phyloP scores from a whole-genome alignment of 2,888 invertebrate species.

The Parnassius mnemosyne region DNA sequence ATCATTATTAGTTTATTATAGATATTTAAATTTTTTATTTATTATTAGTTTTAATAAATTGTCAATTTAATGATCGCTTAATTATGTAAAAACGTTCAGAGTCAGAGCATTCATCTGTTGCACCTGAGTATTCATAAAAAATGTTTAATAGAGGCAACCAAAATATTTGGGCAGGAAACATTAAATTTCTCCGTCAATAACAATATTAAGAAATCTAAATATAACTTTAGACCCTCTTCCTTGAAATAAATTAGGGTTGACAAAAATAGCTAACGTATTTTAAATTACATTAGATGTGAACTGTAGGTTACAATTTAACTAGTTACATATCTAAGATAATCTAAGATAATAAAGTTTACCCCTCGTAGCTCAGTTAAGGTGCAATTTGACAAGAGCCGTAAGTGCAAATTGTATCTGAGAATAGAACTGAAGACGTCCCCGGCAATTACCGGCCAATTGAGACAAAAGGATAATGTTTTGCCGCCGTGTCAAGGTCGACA shows the following conservation, averaged over 20 bases:
- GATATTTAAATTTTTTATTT: too few relatives aligned
- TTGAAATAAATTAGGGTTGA: background rate
- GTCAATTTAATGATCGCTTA: background rate
- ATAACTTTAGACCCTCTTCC: too few relatives aligned
- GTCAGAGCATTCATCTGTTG: too few relatives aligned
- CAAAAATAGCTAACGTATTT: background rate
- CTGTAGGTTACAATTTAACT: background rate
- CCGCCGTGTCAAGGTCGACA: constrained; percentile 67
- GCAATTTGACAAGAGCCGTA: constrained; percentile 64
- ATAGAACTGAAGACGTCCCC: constrained; percentile 69
- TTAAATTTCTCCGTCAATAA: too few relatives aligned
- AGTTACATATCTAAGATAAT: constrained; percentile 28
- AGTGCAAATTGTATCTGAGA: constrained; percentile 76
- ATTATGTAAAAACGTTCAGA: background rate
- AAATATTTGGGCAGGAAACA: too few relatives aligned
- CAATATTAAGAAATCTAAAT: too few relatives aligned
- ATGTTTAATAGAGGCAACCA: too few relatives aligned
- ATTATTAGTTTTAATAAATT: background rate
- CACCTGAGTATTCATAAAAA: too few relatives aligned
- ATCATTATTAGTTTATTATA: too few relatives aligned
- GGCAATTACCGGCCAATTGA: constrained; percentile 77
- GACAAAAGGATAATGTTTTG: constrained; percentile 79
- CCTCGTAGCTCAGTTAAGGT: constrained; percentile 54
- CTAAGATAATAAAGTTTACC: constrained; percentile 38
- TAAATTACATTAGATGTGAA: background rate